A percentile compares a stretch with the other conserved stretches of the same genome.
These are phyloP conservation scores for Neria commutata DNA, from an alignment of 2,888 invertebrate species.

Conservation along the genomic window DNA sequence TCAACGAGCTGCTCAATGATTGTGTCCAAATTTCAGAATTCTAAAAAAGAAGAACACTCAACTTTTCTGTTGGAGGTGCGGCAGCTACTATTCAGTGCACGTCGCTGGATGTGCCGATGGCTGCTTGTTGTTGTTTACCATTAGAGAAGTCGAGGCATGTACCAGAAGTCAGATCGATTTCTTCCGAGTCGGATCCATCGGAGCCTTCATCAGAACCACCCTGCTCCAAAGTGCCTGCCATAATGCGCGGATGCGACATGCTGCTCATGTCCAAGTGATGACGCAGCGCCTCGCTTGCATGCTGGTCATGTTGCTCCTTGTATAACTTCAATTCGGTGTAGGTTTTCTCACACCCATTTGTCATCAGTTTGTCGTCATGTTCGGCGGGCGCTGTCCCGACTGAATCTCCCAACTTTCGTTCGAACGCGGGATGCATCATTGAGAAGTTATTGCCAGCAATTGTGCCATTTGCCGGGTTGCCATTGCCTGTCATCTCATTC, in stretches of 20 bases:
- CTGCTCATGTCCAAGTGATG: conserved; percentile 41
- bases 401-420: conserved; percentile 35
- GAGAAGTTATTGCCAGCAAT: conserved; percentile 45
- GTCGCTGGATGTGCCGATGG: no score
- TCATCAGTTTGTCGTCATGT: conserved; percentile 31
- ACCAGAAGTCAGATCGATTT: conserved; percentile 61
- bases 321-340: conserved; percentile 61
- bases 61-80: no score
- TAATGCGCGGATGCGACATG: conserved; percentile 35
- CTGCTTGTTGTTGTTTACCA: conserved; percentile 57
- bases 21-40: no score
- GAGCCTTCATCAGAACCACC: conserved; percentile 53
- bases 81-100: no score
- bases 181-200: conserved; percentile 61
- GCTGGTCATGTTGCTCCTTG: conserved; percentile 48
- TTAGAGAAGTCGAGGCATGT: conserved; percentile 62
- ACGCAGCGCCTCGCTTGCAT: conserved; percentile 25
- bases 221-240: conserved; percentile 41
- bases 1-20: no score
- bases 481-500: conserved; percentile 24
- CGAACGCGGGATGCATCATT: conserved; percentile 61
- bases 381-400: conserved; percentile 7
- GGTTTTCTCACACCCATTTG: conserved; percentile 50
- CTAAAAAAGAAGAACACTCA: no score
- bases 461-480: conserved; percentile 29